A percentile compares a stretch with the other conserved stretches of the same genome.
Evolutionary conservation across 2,888 invertebrate species (phyloP).

Genomic region (Eupithecia pulchellata): DNA sequence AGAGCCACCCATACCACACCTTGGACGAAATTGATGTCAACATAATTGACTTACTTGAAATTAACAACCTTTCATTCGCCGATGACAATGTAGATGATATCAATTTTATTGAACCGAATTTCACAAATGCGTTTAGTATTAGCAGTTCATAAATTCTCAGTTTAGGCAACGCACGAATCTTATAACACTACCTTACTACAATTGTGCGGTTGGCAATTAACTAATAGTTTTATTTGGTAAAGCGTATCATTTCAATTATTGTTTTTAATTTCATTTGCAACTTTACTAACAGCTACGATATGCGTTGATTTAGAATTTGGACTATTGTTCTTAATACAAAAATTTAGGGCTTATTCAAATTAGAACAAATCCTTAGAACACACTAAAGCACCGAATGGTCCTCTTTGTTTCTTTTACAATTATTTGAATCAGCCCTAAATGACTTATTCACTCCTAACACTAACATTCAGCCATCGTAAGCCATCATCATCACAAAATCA

Average conservation of each 20-base stretch:
- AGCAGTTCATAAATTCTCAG: constrained; percentile 33
- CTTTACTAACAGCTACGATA: constrained; percentile 67
- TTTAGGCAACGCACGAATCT: constrained; percentile 41
- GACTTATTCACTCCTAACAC: constrained; percentile 57
- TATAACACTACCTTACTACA: constrained; percentile 51
- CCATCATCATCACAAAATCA: constrained; percentile 78
- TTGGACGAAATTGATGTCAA: constrained; percentile 36
- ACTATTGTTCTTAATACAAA: constrained; percentile 40
- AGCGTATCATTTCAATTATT: constrained; percentile 62
- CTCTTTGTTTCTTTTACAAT: constrained; percentile 47
- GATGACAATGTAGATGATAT: constrained; percentile 24
- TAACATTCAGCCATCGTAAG: constrained; percentile 57
- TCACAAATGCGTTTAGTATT: constrained; percentile 22
- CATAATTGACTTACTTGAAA: constrained; percentile 32
- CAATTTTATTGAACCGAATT: constrained; percentile 31
- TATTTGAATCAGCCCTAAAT: constrained; percentile 51
- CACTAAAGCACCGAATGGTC: constrained; percentile 50
- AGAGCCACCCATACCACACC: constrained; percentile 18
- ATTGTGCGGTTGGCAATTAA: constrained; percentile 74
- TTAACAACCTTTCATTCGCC: constrained; percentile 20
- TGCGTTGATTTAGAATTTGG: constrained; percentile 64
- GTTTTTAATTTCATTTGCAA: constrained; percentile 58
- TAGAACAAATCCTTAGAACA: constrained; percentile 49
- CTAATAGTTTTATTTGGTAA: constrained; percentile 57
- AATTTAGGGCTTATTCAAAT: constrained; percentile 54